Base-by-base conservation (phyloP, 2,888 invertebrate genomes). In the Thecophora atra region DNA sequence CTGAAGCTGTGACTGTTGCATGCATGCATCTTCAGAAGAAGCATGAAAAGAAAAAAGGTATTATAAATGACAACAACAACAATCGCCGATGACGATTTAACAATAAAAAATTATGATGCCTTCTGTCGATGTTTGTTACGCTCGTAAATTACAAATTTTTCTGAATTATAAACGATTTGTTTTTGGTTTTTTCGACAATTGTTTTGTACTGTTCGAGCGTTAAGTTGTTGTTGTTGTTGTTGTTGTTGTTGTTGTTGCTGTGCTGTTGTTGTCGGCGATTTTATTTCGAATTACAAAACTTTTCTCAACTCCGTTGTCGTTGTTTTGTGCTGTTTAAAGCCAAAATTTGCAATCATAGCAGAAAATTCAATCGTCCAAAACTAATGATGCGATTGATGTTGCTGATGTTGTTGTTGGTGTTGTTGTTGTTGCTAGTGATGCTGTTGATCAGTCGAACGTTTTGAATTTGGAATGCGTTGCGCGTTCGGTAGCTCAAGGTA, bases 131-230 rank as follows among this genome's bases (percentile, higher is more conserved):
- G 15, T 15, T 21, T 54, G 58, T 28, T 24, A 28, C 15, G 58
- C 58, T 58, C 47, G 28, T 69, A 69, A 69, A 69, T 60, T 51
- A 30, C 47, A 7, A 19, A 60, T 62, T 69, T 69, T 58, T 62
- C 47, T 15, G 52, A 58, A 69, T 60, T 69, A 19, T 24, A 47
- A 69, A 7, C 19, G 54, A n/a, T 67, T 67, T 54, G n/a, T 28
- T 19, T 54, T 54, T 30, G 13, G 26, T 66, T 66, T 26, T 64
- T 37, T 37, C 37, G 37, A 8, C 47, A 47, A 47, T 47, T 47
- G 6, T 13, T 8, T 58, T 58, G 54, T 58, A 13, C 11, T 28
- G 58, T 24, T 58, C 24, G 54, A 21, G 11, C 8, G 54, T 54
- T 54, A 8, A 58, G 52, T 54, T 54, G n/a, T 66, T 66, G 52